Base-by-base conservation (phyloP, 2,113 vertebrate species). In the Orycteropus afer region DNA sequence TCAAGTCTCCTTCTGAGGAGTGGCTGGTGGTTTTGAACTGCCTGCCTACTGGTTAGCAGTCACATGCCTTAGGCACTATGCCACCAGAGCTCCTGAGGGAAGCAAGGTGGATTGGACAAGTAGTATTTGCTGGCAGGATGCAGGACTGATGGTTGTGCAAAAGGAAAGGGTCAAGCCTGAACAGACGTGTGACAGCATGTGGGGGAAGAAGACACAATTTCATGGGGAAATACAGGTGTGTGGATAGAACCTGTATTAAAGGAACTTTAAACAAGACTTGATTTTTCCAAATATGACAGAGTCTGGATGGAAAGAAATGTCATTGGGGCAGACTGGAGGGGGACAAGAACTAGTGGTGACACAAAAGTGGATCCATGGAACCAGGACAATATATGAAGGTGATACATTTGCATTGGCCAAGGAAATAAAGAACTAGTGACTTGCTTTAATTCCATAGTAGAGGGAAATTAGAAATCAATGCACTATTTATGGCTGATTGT, bases 321-420 rank as follows among this genome's bases (percentile, higher is more conserved):
- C 20, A 49, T 0, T 32, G 7, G 1, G 3, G 7, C 4, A 73
- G 40, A 27, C 3, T 14, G 2, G 20, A 51, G 55, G 25, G 34
- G 76, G 3, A 6, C 5, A 13, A 34, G 13, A 42, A 15, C 3
- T 9, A 7, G 15, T 10, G 3, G 5, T 47, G 42, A 8, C 5
- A 1, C 15, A 18, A 25, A 25, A 40, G 37, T 37, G 42, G n/a
- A 55, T 55, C 59, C 14, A 10, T 11, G 42, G 32, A 37, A 8
- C 7, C 23, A 4, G 45, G 37, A 12, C 29, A 18, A 18, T 32
- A 3, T 32, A 0, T 14, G 32, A 61, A n/a, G 45, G 45, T 17
- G 47, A 13, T 42, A 18, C 12, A 14, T 13, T 10, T 23, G 29
- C 8, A n/a, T 5, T 47, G 59, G 18, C 7, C 29, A 42, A 29